These are phyloP conservation scores for Propithecus deckenii DNA, from an alignment of 2,797 vertebrate species.

Conservation along the genomic window DNA sequence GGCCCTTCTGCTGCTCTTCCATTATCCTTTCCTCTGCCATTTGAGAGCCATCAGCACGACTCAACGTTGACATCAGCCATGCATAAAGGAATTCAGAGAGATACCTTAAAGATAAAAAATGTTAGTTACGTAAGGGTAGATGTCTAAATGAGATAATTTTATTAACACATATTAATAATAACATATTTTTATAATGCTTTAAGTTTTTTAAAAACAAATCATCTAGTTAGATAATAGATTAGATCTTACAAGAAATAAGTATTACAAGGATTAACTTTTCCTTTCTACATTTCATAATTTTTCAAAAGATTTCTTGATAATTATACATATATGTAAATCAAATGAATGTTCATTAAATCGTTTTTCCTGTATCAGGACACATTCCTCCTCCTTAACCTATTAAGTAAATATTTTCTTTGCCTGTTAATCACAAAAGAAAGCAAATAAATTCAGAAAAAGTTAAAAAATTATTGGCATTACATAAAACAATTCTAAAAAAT, in stretches of 20 bases:
- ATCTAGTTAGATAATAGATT: neutral
- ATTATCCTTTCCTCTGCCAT: conserved; percentile 98
- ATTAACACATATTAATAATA: neutral
- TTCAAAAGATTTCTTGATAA: conserved; percentile 45
- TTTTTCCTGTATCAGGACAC: neutral
- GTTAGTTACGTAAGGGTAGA: neutral
- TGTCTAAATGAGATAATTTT: neutral
- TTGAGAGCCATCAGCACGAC: conserved; percentile 97
- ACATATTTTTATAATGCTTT: neutral
- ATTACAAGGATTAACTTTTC: neutral
- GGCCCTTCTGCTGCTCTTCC: conserved; percentile 97
- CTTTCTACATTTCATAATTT: conserved; percentile 21
- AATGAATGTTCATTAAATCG: neutral
- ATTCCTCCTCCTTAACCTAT: conserved; percentile 10
- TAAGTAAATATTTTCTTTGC: conserved; percentile 17
- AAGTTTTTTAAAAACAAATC: neutral
- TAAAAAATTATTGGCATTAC: neutral
- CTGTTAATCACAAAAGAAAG: conserved; percentile 3
- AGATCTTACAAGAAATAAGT: neutral
- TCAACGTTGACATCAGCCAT: conserved; percentile 98
- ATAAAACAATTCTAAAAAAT: conserved; percentile 12
- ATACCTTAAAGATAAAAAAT: conserved; percentile 88
- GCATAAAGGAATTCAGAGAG: conserved; percentile 99
- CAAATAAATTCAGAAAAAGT: neutral
- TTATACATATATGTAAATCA: neutral